Conservation (phyloP, 2,113 vertebrate species). For the Pitta sordida region DNA sequence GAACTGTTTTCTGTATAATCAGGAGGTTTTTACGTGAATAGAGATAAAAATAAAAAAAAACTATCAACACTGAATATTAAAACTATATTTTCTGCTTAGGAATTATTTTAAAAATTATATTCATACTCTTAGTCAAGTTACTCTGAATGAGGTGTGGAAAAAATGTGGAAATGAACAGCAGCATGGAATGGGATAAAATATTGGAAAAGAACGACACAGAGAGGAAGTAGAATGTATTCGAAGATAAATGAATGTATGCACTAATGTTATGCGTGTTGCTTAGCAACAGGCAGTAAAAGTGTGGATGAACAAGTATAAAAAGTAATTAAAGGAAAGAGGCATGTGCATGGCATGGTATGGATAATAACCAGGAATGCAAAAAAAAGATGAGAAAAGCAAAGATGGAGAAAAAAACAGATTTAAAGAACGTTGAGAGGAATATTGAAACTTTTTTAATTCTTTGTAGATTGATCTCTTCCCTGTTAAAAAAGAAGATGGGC, state of each 20-base stretch:
- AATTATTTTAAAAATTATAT: neutral
- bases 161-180: neutral
- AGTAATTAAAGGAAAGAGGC: conserved; percentile 65
- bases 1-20: neutral
- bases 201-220: conserved; percentile 10
- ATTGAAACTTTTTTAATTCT: neutral
- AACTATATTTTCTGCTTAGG: neutral
- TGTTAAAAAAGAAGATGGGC: neutral
- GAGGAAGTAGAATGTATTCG: neutral
- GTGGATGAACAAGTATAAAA: conserved; percentile 58
- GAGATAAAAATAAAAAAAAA: neutral
- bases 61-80: neutral
- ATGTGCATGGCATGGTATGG: neutral
- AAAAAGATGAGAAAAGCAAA: conserved; percentile 27
- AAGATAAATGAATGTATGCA: conserved; percentile 44
- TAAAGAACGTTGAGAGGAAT: conserved; percentile 30
- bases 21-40: neutral
- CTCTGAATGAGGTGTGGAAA: neutral
- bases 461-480: neutral
- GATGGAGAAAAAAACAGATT: conserved; percentile 5
- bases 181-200: conserved; percentile 9
- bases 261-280: conserved; percentile 65
- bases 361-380: conserved; percentile 20
- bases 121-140: neutral
- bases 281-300: conserved; percentile 67